A percentile compares a stretch with the other conserved stretches of the same genome.
Conservation (phyloP, 1,140 invertebrate genomes). For the Goniozus legneri region DNA sequence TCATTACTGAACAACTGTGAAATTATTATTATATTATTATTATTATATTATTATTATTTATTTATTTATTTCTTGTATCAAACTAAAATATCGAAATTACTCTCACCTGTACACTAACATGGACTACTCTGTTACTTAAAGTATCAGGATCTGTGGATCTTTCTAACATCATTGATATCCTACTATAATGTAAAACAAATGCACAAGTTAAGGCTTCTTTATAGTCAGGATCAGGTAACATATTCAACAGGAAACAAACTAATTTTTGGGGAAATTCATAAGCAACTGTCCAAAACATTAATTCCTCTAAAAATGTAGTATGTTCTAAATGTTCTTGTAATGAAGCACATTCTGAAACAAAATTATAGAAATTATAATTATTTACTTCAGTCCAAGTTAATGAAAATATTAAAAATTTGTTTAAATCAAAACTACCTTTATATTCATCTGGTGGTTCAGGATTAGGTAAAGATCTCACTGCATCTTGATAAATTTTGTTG, state of each 20-base stretch:
- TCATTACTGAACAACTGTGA: slow-evolving; percentile 87
- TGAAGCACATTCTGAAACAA: slow-evolving; percentile 68
- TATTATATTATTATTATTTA: background rate
- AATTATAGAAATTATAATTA: slow-evolving; percentile 23
- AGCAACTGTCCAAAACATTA: slow-evolving; percentile 97
- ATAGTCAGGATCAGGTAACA: slow-evolving; percentile 92
- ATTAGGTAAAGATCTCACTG: slow-evolving; percentile 72
- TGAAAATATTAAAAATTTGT: slow-evolving; percentile 12
- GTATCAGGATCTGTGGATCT: slow-evolving; percentile 82
- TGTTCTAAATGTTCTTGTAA: slow-evolving; percentile 77
- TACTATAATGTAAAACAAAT: slow-evolving; percentile 93
- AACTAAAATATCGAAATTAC: no score
- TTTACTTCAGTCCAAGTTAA: background rate
- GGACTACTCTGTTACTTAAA: slow-evolving; percentile 91
- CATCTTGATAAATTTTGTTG: slow-evolving; percentile 74
- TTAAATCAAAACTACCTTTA: slow-evolving; percentile 48
- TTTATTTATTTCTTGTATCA: no score
- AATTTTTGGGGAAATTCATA: slow-evolving; percentile 97
- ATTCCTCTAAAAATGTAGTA: slow-evolving; percentile 87
- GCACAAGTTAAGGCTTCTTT: slow-evolving; percentile 92
- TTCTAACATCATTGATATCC: slow-evolving; percentile 88
- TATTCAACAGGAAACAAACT: slow-evolving; percentile 92
- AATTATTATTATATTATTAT: slow-evolving; percentile 6
- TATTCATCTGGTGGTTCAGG: slow-evolving; percentile 79
- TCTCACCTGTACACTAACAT: slow-evolving; percentile 83